These are phyloP conservation scores for Drosophila sordidapex DNA, from an alignment of 2,888 invertebrate species.

Conservation along the genomic window DNA sequence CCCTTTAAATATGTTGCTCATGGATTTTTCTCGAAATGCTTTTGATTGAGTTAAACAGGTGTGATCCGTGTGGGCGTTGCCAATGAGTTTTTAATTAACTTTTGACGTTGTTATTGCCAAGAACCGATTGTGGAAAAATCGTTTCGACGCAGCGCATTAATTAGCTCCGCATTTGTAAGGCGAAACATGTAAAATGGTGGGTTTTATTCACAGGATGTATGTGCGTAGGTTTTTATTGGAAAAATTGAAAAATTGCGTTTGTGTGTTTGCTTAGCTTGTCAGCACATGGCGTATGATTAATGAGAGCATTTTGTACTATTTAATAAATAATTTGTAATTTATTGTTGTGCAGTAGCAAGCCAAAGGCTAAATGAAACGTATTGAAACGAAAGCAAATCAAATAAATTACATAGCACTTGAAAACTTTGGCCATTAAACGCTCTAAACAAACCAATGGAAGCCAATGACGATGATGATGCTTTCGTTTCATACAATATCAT, in stretches of 20 bases:
- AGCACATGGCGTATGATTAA: conserved; percentile 79
- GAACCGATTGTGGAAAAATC: conserved; percentile 41
- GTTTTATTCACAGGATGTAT: neutral
- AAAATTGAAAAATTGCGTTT: conserved; percentile 28
- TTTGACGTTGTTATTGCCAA: conserved; percentile 43
- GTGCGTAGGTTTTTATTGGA: neutral
- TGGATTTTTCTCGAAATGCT: conserved; percentile 25
- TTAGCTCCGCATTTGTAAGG: conserved; percentile 27
- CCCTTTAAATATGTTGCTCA: conserved; percentile 6
- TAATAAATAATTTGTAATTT: conserved; percentile 76
- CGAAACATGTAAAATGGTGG: neutral
- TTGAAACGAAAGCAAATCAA: conserved; percentile 60
- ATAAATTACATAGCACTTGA: conserved; percentile 60
- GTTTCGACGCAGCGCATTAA: conserved; percentile 40
- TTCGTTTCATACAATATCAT: conserved; percentile 7
- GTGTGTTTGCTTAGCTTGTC: conserved; percentile 11
- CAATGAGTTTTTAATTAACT: conserved; percentile 71
- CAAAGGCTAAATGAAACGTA: conserved; percentile 9
- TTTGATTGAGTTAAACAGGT: conserved; percentile 19
- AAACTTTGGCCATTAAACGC: conserved; percentile 73
- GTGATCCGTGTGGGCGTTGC: conserved; percentile 3
- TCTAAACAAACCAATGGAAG: conserved; percentile 58
- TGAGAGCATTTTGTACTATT: conserved; percentile 59
- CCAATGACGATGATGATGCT: conserved; percentile 48
- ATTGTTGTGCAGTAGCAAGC: conserved; percentile 47